Evolutionary conservation across 2,113 vertebrate genomes (phyloP).

Genomic region (Neoarius graeffei): DNA sequence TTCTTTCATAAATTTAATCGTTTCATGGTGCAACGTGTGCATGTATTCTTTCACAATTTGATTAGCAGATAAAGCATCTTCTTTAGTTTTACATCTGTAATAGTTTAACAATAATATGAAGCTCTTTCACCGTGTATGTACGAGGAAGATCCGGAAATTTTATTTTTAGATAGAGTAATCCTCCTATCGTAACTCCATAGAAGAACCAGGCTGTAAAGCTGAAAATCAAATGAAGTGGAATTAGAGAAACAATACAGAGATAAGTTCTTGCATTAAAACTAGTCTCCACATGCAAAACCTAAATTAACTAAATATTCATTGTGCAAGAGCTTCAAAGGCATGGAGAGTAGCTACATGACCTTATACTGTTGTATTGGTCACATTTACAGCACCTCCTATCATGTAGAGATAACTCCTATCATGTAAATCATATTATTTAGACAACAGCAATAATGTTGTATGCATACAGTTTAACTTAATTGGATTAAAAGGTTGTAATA

Average conservation of each 20-base stretch:
- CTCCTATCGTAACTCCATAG: slow-evolving; percentile 79
- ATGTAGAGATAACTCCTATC: background rate
- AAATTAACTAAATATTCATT: background rate
- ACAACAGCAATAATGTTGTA: background rate
- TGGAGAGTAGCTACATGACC: background rate
- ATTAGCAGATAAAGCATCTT: background rate
- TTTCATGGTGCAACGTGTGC: background rate
- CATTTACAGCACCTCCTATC: background rate
- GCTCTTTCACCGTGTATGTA: slow-evolving; percentile 77
- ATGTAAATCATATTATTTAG: background rate
- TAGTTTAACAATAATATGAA: background rate
- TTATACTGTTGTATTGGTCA: background rate
- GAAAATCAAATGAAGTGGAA: slow-evolving; percentile 20
- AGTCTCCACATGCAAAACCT: background rate
- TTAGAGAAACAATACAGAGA: background rate
- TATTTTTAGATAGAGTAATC: slow-evolving; percentile 84
- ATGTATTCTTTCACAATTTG: background rate
- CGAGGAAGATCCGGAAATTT: slow-evolving; percentile 81
- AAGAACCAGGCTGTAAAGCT: slow-evolving; percentile 88
- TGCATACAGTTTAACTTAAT: background rate
- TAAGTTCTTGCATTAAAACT: background rate
- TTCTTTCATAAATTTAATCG: background rate
- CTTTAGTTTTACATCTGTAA: background rate
- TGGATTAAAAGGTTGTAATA: background rate
- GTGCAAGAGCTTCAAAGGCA: background rate